Evolutionary conservation across 2,113 vertebrate genomes (phyloP).

Genomic region (Jaculus jaculus): DNA sequence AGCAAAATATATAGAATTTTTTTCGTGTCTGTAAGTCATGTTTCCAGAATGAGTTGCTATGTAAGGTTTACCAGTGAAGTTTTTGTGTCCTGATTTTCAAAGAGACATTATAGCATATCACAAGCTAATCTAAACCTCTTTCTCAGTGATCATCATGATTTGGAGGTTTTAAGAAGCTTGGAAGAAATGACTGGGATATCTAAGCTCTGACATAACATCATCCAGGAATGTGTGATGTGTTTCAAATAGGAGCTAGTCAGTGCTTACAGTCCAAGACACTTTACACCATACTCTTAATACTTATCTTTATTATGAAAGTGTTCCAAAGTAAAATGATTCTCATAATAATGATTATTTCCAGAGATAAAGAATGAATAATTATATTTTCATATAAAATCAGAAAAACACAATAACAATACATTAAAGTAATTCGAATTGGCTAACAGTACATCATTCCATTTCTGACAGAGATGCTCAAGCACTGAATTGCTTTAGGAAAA

Average conservation of each 20-base stretch:
- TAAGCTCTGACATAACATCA: neutral
- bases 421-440: constrained; percentile 79
- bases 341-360: constrained; percentile 84
- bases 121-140: neutral
- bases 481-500: constrained; percentile 81
- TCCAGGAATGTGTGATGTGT: neutral
- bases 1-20: no score
- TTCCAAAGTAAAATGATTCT: constrained; percentile 86
- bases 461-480: constrained; percentile 84
- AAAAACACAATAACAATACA: constrained; percentile 79
- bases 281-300: constrained; percentile 76
- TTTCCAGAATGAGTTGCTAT: neutral
- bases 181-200: neutral
- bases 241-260: neutral
- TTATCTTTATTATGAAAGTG: constrained; percentile 89
- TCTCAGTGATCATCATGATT: neutral
- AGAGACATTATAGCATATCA: neutral
- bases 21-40: neutral
- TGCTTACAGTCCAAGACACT: constrained; percentile 71
- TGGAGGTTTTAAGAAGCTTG: neutral
- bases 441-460: constrained; percentile 78
- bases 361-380: constrained; percentile 81
- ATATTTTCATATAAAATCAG: constrained; percentile 81
- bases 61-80: neutral
- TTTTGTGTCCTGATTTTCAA: constrained; percentile 31